Evolutionary conservation across 2,888 invertebrate species (phyloP).

Genomic region (Lycophotia porphyrea): DNA sequence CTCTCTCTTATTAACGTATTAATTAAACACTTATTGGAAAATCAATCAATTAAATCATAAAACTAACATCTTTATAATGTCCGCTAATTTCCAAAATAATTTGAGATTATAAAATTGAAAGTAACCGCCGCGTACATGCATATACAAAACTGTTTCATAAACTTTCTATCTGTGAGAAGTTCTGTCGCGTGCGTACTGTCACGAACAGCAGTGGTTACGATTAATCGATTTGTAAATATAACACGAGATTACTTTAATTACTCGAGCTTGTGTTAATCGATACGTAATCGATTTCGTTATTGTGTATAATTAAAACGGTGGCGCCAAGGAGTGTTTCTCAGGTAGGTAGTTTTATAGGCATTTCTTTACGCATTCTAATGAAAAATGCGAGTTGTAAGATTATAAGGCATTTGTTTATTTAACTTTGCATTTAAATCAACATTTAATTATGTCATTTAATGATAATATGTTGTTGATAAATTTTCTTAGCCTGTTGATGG

Average conservation of each 20-base stretch:
- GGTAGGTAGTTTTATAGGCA: conserved; percentile 16
- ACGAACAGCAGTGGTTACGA: conserved; percentile 41
- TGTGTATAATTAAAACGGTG: conserved; percentile 34
- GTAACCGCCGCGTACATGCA: conserved; percentile 36
- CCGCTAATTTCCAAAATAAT: conserved; percentile 30
- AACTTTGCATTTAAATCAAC: neutral
- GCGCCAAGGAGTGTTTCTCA: conserved; percentile 40
- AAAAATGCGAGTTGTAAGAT: neutral
- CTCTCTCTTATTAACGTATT: conserved; percentile 6
- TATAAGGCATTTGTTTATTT: neutral
- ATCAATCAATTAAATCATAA: conserved; percentile 23
- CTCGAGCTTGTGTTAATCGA: conserved; percentile 26
- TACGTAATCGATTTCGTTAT: conserved; percentile 48
- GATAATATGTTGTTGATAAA: neutral
- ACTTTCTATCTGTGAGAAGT: conserved; percentile 55
- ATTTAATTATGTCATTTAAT: neutral
- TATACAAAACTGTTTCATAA: conserved; percentile 46
- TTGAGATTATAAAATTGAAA: conserved; percentile 46
- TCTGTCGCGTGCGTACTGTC: conserved; percentile 56
- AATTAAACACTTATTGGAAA: conserved; percentile 14
- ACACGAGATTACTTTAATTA: conserved; percentile 38
- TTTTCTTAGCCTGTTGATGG: too few relatives aligned
- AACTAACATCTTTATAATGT: conserved; percentile 13
- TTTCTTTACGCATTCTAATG: conserved; percentile 5
- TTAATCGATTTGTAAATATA: conserved; percentile 49